phyloP scores from a whole-genome alignment of 2,113 vertebrate species.

The Pandion haliaetus region DNA sequence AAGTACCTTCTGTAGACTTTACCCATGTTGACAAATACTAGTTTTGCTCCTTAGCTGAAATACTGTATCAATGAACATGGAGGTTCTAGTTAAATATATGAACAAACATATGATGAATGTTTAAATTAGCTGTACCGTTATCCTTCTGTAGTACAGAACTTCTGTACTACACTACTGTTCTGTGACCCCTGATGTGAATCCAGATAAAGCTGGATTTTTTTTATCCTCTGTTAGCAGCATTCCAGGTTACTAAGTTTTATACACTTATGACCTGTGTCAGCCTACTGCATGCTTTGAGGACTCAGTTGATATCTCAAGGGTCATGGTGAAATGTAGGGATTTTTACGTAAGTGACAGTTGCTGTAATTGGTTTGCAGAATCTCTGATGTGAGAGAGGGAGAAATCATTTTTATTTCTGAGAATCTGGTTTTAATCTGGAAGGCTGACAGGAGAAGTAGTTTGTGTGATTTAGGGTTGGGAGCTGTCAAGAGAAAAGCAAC shows the following conservation, averaged over 20 bases:
- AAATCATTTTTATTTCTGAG: background rate
- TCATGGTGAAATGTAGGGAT: background rate
- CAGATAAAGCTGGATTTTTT: background rate
- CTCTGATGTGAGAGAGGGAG: background rate
- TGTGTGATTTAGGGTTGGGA: background rate
- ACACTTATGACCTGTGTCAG: background rate
- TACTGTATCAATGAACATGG: fast-evolving
- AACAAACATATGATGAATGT: background rate
- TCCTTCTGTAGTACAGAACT: background rate
- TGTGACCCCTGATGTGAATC: background rate
- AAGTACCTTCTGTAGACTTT: background rate
- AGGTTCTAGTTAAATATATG: background rate
- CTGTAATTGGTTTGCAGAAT: background rate
- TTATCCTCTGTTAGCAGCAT: background rate
- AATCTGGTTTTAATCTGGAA: background rate
- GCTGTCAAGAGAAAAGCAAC: background rate
- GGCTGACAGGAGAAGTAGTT: background rate
- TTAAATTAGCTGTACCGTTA: background rate
- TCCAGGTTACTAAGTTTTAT: background rate
- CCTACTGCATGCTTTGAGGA: background rate
- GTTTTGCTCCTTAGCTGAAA: background rate
- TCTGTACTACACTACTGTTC: background rate
- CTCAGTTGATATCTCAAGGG: background rate
- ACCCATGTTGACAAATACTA: background rate
- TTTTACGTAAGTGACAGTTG: background rate